phyloP scores from a whole-genome alignment of 2,888 invertebrate species.

The Dryadula phaetusa region DNA sequence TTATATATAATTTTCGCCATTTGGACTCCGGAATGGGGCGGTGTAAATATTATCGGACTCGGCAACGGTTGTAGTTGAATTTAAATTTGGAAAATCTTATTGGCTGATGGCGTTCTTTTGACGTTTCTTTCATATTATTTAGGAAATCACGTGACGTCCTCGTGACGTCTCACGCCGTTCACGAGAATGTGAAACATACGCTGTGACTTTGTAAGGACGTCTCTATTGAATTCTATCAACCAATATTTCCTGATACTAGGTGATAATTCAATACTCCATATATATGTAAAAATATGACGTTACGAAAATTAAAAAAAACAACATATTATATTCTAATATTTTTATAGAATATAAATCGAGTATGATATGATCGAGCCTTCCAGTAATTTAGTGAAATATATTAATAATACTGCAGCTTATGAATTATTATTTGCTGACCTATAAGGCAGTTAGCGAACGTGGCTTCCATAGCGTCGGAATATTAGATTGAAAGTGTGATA shows the following conservation, averaged over 20 bases:
- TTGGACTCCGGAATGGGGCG: constrained; percentile 48
- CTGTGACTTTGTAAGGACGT: constrained; percentile 62
- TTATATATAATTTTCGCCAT: constrained; percentile 18
- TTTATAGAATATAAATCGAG: constrained; percentile 82
- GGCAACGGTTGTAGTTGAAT: constrained; percentile 64
- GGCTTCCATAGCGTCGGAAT: constrained; percentile 76
- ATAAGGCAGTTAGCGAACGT: constrained; percentile 68
- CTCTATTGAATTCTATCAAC: constrained; percentile 54
- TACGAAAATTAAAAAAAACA: constrained; percentile 58
- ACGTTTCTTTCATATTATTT: neutral
- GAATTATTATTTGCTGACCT: constrained; percentile 75
- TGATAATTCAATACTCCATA: constrained; percentile 67
- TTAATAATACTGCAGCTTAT: constrained; percentile 72
- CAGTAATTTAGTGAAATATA: constrained; percentile 81
- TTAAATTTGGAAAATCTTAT: constrained; percentile 58
- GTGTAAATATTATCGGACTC: constrained; percentile 64
- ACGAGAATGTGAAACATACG: constrained; percentile 34
- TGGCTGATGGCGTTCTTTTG: constrained; percentile 53
- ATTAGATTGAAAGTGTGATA: constrained; percentile 79
- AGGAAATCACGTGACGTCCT: neutral
- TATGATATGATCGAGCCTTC: constrained; percentile 83
- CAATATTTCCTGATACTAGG: constrained; percentile 40
- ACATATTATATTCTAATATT: constrained; percentile 81
- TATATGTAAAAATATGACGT: constrained; percentile 72
- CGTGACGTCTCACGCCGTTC: neutral